Base-by-base conservation (phyloP, 2,888 invertebrate genomes). In the Ophion obscuratus region DNA sequence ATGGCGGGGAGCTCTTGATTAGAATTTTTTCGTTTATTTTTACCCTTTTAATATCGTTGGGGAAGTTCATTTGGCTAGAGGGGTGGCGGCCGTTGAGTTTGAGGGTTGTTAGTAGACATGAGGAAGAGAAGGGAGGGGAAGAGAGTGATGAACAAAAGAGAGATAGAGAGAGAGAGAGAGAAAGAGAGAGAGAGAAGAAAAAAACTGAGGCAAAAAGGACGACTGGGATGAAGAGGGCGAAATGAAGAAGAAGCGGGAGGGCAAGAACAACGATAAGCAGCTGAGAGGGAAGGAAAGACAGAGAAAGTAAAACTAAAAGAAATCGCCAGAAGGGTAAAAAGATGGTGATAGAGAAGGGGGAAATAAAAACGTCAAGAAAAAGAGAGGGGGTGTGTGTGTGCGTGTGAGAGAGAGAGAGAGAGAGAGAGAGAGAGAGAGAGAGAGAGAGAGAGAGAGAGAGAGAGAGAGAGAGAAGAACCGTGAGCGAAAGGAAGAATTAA, bases 1-100 rank as follows among this genome's bases (percentile, higher is more conserved):
- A 61, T 73, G 5, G 53, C 40, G 40, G 40, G 61, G 47, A 40
- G 40, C 40, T 61, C 59, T 74, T 74, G 74, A 77, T 66, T 77
- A 57, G 17, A 67, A 57, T 57, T 67, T 67, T 57, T 11, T 75
- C 31, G 20, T 57, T 57, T 57, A 40, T 75, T 77, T 77, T 67
- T 67, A 77, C 27, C 76, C 53, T n/a, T 77, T 67, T 57, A 14
- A 53, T 57, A 64, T 61, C 36, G 47, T 53, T 47, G 36, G 57
- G 36, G 11, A 40, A 66, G 53, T 77, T 77, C 36, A n/a, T 67
- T 57, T 40, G 40, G 57, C 47, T 57, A 31, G 53, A 66, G 7
- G 31, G n/a, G 27, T 59, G 31, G 11, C 36, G 57, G 36, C 36
- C 2, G 57, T 24, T 66, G 31, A 7, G 2, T 2, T 57, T 24